Evolutionary conservation across 2,797 vertebrate genomes (phyloP), one percentile per base, ranked within the genome.

Genomic region (Leontocebus nigricollis): DNA sequence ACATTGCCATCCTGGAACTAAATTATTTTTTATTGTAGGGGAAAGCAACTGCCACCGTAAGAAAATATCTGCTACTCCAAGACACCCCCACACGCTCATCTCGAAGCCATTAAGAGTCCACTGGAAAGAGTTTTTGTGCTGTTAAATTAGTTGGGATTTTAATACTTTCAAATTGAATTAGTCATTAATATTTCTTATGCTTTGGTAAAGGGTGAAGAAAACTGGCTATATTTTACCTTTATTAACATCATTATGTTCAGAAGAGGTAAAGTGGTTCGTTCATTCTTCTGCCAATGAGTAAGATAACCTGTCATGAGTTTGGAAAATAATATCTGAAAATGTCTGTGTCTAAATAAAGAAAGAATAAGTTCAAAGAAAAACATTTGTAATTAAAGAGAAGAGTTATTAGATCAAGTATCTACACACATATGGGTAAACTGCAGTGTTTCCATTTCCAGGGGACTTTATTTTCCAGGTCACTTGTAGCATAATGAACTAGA

Each of bases 51-150:
- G 5, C 33, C 84, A 14, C 95, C 39, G 5, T 57, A 93, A 72
- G 44, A 88, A 79, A 95, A 15, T 44, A 39, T 27, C 55, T 91
- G 81, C 50, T 90, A 1, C 46, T 86, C 80, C 41, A 39, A 39
- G 67, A 79, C 80, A 48, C 64, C 2, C n/a, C 33, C 26, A 6
- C 44, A 5, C 67, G 14, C 33, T 96, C n/a, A 19, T 96, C 75
- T 27, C 84, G 55, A 72, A 94, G 19, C 70, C 50, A 22, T 30
- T 76, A 92, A 76, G 48, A 81, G 83, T 48, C 27, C 57, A 7
- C 0, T 93, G 41, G 93, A 84, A 90, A 94, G 59, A 94, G 59
- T 50, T 97, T 92, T 95, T 85, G 61, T 6, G 57, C 19, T 90
- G 41, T 83, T 11, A 0, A 83, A 52, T 57, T n/a, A 75, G 52